Percentiles rank a stretch among this genome's conserved stretches.
These are phyloP conservation scores for Aplidium turbinatum DNA, from an alignment of 23 tunicate genomes.

Conservation along the genomic window DNA sequence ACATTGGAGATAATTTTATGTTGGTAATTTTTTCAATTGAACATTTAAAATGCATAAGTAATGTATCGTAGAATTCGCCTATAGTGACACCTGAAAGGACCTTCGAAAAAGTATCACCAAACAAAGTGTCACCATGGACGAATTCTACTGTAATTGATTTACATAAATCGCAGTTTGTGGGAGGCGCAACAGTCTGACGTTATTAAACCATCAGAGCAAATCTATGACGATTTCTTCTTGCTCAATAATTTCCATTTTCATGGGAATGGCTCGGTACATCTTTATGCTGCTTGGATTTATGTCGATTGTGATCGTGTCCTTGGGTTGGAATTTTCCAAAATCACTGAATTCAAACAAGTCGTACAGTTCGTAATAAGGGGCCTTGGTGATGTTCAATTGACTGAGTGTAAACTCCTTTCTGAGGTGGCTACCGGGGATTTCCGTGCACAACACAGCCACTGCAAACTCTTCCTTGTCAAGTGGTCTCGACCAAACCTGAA, in stretches of 20 bases:
- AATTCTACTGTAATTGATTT: too few relatives aligned
- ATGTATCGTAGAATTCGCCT: too few relatives aligned
- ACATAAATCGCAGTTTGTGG: too few relatives aligned
- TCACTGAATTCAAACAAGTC: conserved; percentile 42
- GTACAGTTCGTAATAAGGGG: conserved; percentile 28
- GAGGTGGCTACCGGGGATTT: conserved; percentile 80
- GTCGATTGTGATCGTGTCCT: conserved; percentile 27
- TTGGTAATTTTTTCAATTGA: too few relatives aligned
- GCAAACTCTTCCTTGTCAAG: conserved; percentile 57
- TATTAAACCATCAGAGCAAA: too few relatives aligned
- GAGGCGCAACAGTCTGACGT: too few relatives aligned
- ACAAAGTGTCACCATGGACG: too few relatives aligned
- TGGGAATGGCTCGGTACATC: conserved; percentile 66
- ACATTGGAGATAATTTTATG: too few relatives aligned
- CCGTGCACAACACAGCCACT: conserved; percentile 74
- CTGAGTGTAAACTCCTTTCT: conserved; percentile 32
- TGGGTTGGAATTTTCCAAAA: conserved; percentile 18
- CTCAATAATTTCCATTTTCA: background rate
- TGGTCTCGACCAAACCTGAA: conserved; percentile 69
- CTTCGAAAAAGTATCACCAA: too few relatives aligned
- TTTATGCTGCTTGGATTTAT: conserved; percentile 72
- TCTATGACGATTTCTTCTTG: background rate
- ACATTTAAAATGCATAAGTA: too few relatives aligned
- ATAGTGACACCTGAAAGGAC: too few relatives aligned
- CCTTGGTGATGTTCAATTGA: conserved; percentile 38